Evolutionary conservation across 2,113 vertebrate genomes (phyloP).

Genomic region (Brachyhypopomus gauderio): DNA sequence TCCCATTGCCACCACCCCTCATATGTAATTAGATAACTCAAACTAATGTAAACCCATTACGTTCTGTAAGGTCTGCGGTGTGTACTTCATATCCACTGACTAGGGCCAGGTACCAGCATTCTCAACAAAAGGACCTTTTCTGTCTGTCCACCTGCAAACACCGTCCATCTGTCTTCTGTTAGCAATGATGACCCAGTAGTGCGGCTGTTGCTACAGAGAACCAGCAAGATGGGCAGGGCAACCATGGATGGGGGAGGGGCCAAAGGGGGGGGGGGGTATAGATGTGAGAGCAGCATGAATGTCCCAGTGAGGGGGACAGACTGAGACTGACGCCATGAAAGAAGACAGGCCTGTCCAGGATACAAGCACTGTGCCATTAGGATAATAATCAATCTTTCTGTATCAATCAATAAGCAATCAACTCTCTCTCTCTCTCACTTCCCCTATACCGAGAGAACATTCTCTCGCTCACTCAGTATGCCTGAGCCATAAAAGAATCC

Average conservation of each 20-base stretch:
- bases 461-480: too few relatives aligned
- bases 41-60: too few relatives aligned
- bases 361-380: neutral
- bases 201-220: neutral
- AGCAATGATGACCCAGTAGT: neutral
- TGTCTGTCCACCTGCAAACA: neutral
- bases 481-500: too few relatives aligned
- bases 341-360: neutral
- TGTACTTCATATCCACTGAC: neutral
- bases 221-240: neutral
- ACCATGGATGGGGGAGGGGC: neutral
- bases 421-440: too few relatives aligned
- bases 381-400: too few relatives aligned
- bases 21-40: neutral
- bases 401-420: too few relatives aligned
- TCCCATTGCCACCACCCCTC: too few relatives aligned
- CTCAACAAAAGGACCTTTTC: neutral
- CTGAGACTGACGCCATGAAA: neutral
- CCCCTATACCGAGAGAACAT: too few relatives aligned
- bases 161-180: neutral
- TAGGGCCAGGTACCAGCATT: neutral
- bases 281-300: neutral
- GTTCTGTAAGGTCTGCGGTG: too few relatives aligned
- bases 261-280: too few relatives aligned
- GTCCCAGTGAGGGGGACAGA: too few relatives aligned